These are phyloP conservation scores for Arizona elegans DNA, from an alignment of 2,113 vertebrate species.

Conservation along the genomic window DNA sequence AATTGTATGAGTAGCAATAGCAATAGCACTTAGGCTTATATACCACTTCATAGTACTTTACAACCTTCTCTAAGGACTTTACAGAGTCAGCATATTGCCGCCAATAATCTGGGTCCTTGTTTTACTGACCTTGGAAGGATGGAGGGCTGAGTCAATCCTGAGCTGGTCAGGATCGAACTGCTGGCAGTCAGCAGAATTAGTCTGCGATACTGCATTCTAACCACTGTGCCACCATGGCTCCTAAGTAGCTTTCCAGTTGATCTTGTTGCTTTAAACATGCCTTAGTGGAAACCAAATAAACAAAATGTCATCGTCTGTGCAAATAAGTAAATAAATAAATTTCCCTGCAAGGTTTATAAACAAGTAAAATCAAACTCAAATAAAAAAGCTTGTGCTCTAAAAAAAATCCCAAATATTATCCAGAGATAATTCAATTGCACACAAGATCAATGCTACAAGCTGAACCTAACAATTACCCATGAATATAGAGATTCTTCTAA, in stretches of 20 bases:
- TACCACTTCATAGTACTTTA: no score
- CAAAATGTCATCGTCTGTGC: neutral
- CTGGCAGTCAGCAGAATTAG: no score
- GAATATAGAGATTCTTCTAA: neutral
- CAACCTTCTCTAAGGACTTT: no score
- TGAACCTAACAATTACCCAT: neutral
- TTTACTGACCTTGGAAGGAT: no score
- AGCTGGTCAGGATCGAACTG: no score
- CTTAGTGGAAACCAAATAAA: neutral
- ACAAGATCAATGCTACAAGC: slow-evolving; percentile 50
- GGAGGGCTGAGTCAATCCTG: no score
- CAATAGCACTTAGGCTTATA: no score
- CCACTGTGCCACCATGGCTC: no score
- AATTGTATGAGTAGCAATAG: neutral
- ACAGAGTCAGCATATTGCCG: no score
- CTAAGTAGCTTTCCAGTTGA: neutral
- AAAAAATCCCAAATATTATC: slow-evolving; percentile 47
- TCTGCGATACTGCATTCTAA: no score
- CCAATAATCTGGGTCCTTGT: no score
- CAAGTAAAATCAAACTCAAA: slow-evolving; percentile 27
- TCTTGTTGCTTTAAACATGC: neutral
- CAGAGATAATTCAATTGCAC: slow-evolving; percentile 54
- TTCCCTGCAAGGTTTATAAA: neutral
- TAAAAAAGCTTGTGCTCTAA: slow-evolving; percentile 46
- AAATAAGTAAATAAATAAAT: slow-evolving; percentile 17